Evolutionary conservation across 2,797 vertebrate genomes (phyloP).

Genomic region (Lagorchestes hirsutus): DNA sequence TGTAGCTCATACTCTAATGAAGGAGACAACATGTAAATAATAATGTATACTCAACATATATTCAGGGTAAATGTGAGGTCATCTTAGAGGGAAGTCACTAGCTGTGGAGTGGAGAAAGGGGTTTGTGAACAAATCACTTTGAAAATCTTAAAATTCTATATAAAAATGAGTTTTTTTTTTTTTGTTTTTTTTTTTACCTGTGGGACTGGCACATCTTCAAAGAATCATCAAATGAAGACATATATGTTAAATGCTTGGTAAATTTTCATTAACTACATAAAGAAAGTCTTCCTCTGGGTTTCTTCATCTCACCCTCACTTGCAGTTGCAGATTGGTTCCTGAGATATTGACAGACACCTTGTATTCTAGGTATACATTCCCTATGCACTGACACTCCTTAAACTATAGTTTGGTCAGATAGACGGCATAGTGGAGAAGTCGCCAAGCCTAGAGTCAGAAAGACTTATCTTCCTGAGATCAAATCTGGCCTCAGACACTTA

Average conservation of each 20-base stretch:
- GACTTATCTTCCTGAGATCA: background rate
- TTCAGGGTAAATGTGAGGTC: background rate
- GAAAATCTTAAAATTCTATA: background rate
- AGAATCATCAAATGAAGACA: background rate
- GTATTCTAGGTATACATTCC: background rate
- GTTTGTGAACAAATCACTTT: background rate
- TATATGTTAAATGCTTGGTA: background rate
- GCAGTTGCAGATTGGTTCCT: background rate
- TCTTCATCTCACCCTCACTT: background rate
- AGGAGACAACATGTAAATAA: background rate
- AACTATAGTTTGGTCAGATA: background rate
- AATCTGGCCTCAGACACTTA: background rate
- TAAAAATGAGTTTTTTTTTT: background rate
- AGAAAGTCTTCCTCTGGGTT: background rate
- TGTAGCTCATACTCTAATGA: background rate
- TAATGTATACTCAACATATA: background rate
- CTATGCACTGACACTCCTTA: background rate
- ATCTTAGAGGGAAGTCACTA: background rate
- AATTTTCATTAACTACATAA: background rate
- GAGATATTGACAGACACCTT: background rate
- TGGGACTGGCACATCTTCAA: background rate
- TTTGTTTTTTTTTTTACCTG: background rate
- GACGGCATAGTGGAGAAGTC: background rate
- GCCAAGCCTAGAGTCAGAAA: background rate
- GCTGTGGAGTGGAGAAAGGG: background rate